A percentile compares a stretch with the other conserved stretches of the same genome.
Evolutionary conservation across 2,888 invertebrate genomes (phyloP).

Genomic region (Adelognathus sp.): DNA sequence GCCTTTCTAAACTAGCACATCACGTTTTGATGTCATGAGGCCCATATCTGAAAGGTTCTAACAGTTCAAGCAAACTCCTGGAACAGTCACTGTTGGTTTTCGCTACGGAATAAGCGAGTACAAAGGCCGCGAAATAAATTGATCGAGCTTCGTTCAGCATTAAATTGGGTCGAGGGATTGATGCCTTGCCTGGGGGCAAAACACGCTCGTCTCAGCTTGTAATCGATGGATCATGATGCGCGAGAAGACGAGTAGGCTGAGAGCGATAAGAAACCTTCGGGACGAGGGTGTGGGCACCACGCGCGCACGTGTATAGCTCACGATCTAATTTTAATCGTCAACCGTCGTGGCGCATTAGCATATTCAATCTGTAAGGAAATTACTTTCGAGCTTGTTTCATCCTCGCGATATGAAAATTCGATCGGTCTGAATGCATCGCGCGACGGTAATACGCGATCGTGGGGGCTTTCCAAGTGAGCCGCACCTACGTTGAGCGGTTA

Average conservation of each 20-base stretch:
- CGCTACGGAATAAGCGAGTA: constrained; percentile 7
- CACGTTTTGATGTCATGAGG: not conserved
- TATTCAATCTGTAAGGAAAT: constrained; percentile 71
- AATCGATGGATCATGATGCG: constrained; percentile 49
- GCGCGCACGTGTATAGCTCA: constrained; percentile 59
- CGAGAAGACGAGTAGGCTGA: constrained; percentile 13
- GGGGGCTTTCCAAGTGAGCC: constrained; percentile 18
- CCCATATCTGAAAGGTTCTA: no score
- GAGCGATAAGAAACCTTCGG: constrained; percentile 36
- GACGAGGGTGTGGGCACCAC: constrained; percentile 20
- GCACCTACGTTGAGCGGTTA: constrained; percentile 17
- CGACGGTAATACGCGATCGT: constrained; percentile 14
- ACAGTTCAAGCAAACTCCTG: not conserved
- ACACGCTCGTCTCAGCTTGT: constrained; percentile 30
- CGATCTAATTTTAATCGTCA: constrained; percentile 71
- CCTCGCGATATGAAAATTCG: constrained; percentile 46
- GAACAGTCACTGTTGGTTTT: not conserved
- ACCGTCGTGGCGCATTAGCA: constrained; percentile 64
- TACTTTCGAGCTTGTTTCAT: constrained; percentile 67
- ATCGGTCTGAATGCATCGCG: constrained; percentile 39
- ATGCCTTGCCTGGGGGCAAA: constrained; percentile 4
- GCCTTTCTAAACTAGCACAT: no score
- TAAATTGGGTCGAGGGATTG: constrained; percentile 42
- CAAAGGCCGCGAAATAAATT: constrained; percentile 34
- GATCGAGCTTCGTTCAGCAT: constrained; percentile 36